phyloP scores from a whole-genome alignment of 2,888 invertebrate genomes.

The Caenorhabditis imperialis region DNA sequence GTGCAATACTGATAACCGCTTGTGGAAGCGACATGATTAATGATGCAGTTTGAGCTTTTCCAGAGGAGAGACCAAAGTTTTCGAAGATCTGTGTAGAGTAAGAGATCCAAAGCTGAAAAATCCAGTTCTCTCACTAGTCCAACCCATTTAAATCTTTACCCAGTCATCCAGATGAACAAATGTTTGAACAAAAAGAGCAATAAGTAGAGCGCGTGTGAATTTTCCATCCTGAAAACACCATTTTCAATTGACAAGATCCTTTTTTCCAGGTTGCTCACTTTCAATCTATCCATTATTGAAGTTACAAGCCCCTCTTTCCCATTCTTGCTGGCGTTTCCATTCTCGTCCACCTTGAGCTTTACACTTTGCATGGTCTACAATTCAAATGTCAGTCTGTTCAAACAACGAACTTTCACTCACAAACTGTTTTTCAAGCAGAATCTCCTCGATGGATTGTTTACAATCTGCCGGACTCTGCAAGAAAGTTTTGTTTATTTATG shows the following conservation, averaged over 20 bases:
- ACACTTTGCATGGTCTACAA: constrained; percentile 42
- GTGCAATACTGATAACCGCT: constrained; percentile 65
- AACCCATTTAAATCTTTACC: too few relatives aligned
- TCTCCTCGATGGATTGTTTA: constrained; percentile 56
- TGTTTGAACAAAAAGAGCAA: constrained; percentile 69
- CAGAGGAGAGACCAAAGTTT: constrained; percentile 62
- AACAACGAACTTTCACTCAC: constrained; percentile 18
- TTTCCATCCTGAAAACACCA: constrained; percentile 54
- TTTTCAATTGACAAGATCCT: background rate
- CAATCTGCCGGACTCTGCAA: constrained; percentile 48
- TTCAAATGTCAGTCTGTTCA: too few relatives aligned
- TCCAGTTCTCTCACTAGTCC: background rate
- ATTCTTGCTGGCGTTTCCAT: constrained; percentile 46
- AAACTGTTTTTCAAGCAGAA: constrained; percentile 47
- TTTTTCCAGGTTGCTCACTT: background rate
- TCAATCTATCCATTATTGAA: constrained; percentile 25
- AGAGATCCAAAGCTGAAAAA: constrained; percentile 73
- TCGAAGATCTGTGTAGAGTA: constrained; percentile 75
- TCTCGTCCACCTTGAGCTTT: constrained; percentile 50
- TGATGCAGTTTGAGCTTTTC: constrained; percentile 66
- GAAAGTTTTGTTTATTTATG: background rate
- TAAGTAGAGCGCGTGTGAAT: constrained; percentile 69
- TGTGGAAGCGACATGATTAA: constrained; percentile 68
- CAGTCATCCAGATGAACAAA: constrained; percentile 76
- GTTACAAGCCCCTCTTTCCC: constrained; percentile 4